Conservation (phyloP, 2,797 vertebrate species). For the Pangasius mekongensis region DNA sequence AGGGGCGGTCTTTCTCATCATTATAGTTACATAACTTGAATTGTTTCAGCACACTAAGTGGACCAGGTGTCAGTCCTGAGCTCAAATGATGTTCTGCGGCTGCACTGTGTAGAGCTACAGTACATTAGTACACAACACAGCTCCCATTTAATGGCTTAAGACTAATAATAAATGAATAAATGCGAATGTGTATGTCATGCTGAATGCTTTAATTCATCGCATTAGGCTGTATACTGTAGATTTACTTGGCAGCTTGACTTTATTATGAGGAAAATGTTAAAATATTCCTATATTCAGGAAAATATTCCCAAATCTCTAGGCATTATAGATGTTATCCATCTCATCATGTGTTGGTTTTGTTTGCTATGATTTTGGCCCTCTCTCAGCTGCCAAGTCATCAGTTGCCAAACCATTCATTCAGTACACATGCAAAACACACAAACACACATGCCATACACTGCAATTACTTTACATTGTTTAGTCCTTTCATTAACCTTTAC, state of each 20-base stretch:
- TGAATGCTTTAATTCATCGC: conserved; percentile 5
- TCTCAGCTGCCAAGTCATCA: conserved; percentile 39
- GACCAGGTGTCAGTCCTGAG: background rate
- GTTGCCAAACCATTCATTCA: conserved; percentile 24
- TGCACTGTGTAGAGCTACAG: background rate
- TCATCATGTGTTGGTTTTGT: conserved; percentile 43
- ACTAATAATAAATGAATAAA: background rate
- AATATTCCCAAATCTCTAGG: conserved; percentile 32
- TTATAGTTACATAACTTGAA: background rate
- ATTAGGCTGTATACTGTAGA: background rate
- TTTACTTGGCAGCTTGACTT: background rate
- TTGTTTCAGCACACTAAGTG: background rate
- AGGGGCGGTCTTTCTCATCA: background rate
- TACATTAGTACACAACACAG: background rate
- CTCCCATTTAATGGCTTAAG: background rate
- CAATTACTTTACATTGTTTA: conserved; percentile 9
- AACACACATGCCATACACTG: background rate
- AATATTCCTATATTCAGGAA: background rate
- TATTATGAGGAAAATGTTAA: conserved; percentile 11
- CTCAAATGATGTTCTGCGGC: background rate
- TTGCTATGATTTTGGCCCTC: conserved; percentile 21
- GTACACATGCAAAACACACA: conserved; percentile 21
- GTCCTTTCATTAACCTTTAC: conserved; percentile 18
- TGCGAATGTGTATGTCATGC: background rate
- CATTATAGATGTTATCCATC: conserved; percentile 42